Evolutionary conservation across 2,797 vertebrate species (phyloP).

Genomic region (Leptoclinus maculatus): DNA sequence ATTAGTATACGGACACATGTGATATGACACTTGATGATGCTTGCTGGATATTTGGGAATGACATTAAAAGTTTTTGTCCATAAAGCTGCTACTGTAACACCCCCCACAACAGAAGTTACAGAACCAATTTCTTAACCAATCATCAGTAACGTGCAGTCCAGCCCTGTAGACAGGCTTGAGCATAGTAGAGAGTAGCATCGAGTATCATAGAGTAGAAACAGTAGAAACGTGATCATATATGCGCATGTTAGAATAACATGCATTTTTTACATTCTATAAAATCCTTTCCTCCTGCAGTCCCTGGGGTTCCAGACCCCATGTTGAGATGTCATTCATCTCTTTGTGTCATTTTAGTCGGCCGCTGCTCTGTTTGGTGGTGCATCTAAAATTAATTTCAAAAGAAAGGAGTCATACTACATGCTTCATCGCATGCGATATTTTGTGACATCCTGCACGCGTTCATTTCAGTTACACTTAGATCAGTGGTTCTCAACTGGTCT

Average conservation of each 20-base stretch:
- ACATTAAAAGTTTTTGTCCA: slow-evolving; percentile 11
- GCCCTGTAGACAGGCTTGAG: not conserved
- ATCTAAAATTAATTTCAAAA: slow-evolving; percentile 4
- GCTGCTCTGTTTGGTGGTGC: not conserved
- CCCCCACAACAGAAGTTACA: not conserved
- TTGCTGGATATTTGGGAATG: not conserved
- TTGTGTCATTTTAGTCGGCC: not conserved
- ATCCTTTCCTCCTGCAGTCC: not conserved
- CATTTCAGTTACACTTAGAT: not conserved
- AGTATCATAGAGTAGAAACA: slow-evolving; percentile 34
- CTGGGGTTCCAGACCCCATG: slow-evolving; percentile 60
- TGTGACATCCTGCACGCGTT: not conserved
- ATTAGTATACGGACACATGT: slow-evolving; percentile 4
- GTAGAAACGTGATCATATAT: slow-evolving; percentile 42
- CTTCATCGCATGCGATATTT: not conserved
- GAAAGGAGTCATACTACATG: not conserved
- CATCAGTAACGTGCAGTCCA: not conserved
- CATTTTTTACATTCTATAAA: slow-evolving; percentile 35
- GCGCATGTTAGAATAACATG: slow-evolving; percentile 32
- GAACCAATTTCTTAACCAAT: not conserved
- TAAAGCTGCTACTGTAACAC: not conserved
- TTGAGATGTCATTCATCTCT: not conserved
- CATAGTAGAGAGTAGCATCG: slow-evolving; percentile 1
- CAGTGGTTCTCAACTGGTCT: too few relatives aligned
- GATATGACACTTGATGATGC: not conserved